Evolutionary conservation across 2,797 vertebrate species (phyloP), one percentile per base, ranked within the genome.

Genomic region (Cryptoprocta ferox): DNA sequence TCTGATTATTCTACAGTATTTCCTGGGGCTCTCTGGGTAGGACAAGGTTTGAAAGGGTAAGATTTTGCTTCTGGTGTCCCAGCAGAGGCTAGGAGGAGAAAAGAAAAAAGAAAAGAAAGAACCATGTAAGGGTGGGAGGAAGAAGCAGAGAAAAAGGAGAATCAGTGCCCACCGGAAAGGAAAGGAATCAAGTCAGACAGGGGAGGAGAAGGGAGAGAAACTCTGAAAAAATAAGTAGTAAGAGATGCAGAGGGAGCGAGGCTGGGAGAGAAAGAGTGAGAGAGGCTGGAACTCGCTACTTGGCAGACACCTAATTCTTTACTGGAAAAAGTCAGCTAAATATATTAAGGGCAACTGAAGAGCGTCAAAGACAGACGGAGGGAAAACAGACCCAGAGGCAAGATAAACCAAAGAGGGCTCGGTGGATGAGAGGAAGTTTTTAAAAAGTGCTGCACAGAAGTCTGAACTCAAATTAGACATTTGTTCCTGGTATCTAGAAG

Each of bases 251-350:
- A 53, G 26, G 21, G 37, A 35, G 8, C 0, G 24, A 45, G 13
- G 2, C 30, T 1, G n/a, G 68, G 66, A 70, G 30, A 37, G 42
- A 19, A 32, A 79, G 59, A 42, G 76, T 5, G 16, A 71, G 79
- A 83, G 78, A 37, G 21, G 48, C 45, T 42, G 66, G 37, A 63
- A 39, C 75, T 76, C 37, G 59, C 65, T 26, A 0, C 30, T 81
- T 94, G 88, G 94, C 73, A 50, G 14, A 53, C 15, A 14, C 16
- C 18, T 30, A 12, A 37, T 78, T 42, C 71, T 78, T 94, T 92
- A 70, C 87, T 61, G 61, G 84, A 93, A 95, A 93, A 97, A 85
- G 59, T 65, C 68, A 37, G 61, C 30, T 73, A 78, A 94, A 53
- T 66, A 12, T 85, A 50, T 79, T 45, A 90, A 45, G 45, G 66